Percentiles rank a stretch among this genome's conserved stretches.
These are phyloP conservation scores for Halichoerus grypus DNA, from an alignment of 2,113 vertebrate species.

Conservation along the genomic window DNA sequence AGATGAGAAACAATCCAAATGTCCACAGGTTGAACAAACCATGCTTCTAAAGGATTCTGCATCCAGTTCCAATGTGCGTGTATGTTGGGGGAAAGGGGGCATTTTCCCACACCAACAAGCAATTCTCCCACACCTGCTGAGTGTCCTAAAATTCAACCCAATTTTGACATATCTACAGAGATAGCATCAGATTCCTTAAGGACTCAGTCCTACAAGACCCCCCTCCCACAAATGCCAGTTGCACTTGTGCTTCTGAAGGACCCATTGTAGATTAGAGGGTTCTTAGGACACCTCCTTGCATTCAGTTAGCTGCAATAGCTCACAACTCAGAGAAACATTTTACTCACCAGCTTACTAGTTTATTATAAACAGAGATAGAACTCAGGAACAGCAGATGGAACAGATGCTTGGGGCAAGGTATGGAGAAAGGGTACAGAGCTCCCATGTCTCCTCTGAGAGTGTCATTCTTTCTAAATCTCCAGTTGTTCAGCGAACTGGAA, in stretches of 20 bases:
- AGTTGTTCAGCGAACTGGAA: not conserved
- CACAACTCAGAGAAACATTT: not conserved
- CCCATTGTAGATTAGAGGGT: not conserved
- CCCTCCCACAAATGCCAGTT: not conserved
- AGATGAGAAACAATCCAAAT: not conserved
- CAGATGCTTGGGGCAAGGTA: not conserved
- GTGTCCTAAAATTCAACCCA: not conserved
- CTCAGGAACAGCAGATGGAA: not conserved
- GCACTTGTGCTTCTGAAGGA: not conserved
- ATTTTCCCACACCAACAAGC: not conserved
- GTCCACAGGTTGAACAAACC: not conserved
- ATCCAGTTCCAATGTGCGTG: not conserved
- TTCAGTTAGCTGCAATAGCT: not conserved
- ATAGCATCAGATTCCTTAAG: not conserved
- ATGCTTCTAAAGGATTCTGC: not conserved
- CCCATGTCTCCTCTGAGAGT: not conserved
- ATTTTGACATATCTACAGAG: not conserved
- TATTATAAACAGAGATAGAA: not conserved
- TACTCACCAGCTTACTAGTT: not conserved
- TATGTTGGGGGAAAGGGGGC: not conserved
- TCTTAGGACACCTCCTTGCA: not conserved
- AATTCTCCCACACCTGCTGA: not conserved
- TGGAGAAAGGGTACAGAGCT: not conserved
- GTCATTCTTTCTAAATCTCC: not conserved
- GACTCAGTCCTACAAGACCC: not conserved